Conservation (phyloP, 2,113 vertebrate genomes). For the Cyanoramphus novaezelandiae region DNA sequence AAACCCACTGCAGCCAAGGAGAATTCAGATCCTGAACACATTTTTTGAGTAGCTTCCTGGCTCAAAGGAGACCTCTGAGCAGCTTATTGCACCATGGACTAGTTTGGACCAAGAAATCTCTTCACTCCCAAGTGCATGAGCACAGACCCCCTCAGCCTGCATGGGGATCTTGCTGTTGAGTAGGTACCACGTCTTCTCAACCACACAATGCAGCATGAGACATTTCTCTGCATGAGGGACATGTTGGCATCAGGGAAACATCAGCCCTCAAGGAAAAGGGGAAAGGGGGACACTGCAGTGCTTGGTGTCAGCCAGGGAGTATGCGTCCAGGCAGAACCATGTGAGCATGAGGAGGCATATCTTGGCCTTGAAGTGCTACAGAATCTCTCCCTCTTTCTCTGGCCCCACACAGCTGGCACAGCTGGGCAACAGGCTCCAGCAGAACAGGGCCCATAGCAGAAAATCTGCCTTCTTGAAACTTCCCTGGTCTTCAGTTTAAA, state of each 20-base stretch:
- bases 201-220: background rate
- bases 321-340: background rate
- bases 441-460: background rate
- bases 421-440: background rate
- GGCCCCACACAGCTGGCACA: background rate
- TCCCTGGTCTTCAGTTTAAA: background rate
- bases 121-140: background rate
- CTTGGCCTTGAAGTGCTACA: background rate
- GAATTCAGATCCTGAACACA: background rate
- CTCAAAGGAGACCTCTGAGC: background rate
- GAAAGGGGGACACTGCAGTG: background rate
- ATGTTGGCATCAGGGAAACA: background rate
- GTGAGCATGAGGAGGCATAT: background rate
- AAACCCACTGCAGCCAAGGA: background rate
- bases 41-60: background rate
- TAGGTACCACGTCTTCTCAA: background rate
- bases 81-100: background rate
- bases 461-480: background rate
- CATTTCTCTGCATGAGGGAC: background rate
- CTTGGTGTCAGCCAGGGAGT: background rate
- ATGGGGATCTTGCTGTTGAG: background rate
- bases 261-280: background rate
- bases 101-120: background rate
- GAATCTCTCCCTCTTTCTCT: background rate
- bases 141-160: background rate